Conservation (phyloP, 2,888 invertebrate species). For the Lepeophtheirus nordmannii region DNA sequence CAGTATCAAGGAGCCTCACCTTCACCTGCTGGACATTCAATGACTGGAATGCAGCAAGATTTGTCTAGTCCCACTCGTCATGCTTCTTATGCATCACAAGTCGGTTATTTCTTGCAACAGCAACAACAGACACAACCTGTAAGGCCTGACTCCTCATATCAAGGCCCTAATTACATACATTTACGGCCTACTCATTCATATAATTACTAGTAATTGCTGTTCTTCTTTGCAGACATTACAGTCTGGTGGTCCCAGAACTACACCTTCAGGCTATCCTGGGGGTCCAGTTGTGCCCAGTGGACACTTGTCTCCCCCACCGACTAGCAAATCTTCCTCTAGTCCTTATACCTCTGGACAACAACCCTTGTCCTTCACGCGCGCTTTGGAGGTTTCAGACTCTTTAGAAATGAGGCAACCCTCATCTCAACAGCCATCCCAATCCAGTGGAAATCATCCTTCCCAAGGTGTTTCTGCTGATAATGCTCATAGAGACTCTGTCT, state of each 20-base stretch:
- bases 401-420: slow-evolving; percentile 36
- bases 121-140: slow-evolving; percentile 38
- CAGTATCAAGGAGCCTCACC: slow-evolving; percentile 30
- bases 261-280: slow-evolving; percentile 24
- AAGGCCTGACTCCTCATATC: slow-evolving; percentile 29
- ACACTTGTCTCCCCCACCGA: slow-evolving; percentile 13
- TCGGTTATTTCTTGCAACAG: slow-evolving; percentile 28
- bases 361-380: slow-evolving; percentile 74
- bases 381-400: slow-evolving; percentile 72
- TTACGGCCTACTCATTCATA: not conserved
- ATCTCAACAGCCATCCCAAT: slow-evolving; percentile 3
- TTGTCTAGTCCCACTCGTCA: slow-evolving; percentile 48
- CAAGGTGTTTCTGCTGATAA: slow-evolving; percentile 10
- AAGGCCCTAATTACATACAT: not conserved
- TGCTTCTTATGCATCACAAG: slow-evolving; percentile 33
- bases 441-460: slow-evolving; percentile 23
- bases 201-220: too few relatives aligned
- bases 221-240: slow-evolving; percentile 10
- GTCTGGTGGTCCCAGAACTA: slow-evolving; percentile 24
- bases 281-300: slow-evolving; percentile 23
- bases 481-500: slow-evolving; percentile 20
- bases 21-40: not conserved
- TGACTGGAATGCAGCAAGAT: slow-evolving; percentile 17
- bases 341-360: slow-evolving; percentile 38
- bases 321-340: slow-evolving; percentile 16